phyloP scores from a whole-genome alignment of 2,888 invertebrate species.

The Ophion ellenae region DNA sequence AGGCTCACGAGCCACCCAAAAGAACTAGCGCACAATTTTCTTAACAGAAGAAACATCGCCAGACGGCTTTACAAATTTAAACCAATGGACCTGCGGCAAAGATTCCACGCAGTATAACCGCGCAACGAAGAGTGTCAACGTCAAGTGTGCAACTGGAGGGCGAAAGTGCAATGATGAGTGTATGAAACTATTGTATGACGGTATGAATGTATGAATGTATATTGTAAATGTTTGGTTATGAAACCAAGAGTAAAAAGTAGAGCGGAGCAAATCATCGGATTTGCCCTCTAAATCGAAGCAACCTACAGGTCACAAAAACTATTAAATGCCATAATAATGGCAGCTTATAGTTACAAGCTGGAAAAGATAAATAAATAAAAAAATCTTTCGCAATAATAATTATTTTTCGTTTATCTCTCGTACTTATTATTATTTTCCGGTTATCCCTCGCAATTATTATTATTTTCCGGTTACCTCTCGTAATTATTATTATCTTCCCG shows the following conservation, averaged over 20 bases:
- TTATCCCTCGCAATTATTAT: too few relatives aligned
- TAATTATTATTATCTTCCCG: too few relatives aligned
- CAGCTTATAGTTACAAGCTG: too few relatives aligned
- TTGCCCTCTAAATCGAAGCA: too few relatives aligned
- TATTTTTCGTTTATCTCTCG: too few relatives aligned
- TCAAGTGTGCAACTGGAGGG: not conserved
- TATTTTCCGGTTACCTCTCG: too few relatives aligned
- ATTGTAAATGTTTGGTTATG: not conserved
- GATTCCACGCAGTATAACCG: slow-evolving; percentile 12
- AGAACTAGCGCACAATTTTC: slow-evolving; percentile 18
- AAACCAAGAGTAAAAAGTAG: slow-evolving; percentile 8
- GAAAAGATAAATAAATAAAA: too few relatives aligned
- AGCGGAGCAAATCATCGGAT: not conserved
- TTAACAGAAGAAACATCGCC: slow-evolving; percentile 15
- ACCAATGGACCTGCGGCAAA: slow-evolving; percentile 11
- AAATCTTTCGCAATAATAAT: too few relatives aligned
- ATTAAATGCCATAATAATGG: too few relatives aligned
- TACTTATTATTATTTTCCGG: too few relatives aligned
- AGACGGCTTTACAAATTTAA: slow-evolving; percentile 16
- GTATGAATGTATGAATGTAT: slow-evolving; percentile 1
- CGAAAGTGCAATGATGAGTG: not conserved
- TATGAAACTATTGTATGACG: not conserved
- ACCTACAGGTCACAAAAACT: too few relatives aligned
- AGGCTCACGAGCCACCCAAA: slow-evolving; percentile 25
- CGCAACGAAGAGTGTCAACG: not conserved